Conservation (phyloP, 2,113 vertebrate species). For the Morone chrysops region DNA sequence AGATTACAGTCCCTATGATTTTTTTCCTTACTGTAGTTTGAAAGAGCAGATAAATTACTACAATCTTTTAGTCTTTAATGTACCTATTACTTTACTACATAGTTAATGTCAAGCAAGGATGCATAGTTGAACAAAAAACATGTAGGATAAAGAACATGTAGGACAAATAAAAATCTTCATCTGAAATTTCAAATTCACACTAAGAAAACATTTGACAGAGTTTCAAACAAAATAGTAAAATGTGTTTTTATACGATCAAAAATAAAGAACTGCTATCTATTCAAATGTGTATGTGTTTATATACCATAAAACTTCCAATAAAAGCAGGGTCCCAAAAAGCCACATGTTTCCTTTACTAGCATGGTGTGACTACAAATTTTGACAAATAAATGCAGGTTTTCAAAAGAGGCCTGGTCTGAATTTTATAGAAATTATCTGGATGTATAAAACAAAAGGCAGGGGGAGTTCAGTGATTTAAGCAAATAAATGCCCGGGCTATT, state of each 20-base stretch:
- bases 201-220: background rate
- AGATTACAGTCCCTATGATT: background rate
- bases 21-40: background rate
- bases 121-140: background rate
- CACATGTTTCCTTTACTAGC: no score
- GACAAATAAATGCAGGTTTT: no score
- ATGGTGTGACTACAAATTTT: no score
- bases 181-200: background rate
- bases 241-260: background rate
- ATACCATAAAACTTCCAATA: no score
- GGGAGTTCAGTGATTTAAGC: no score
- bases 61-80: background rate
- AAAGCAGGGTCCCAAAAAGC: no score
- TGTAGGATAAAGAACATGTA: background rate
- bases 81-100: background rate
- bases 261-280: background rate
- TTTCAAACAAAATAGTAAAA: background rate
- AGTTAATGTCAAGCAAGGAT: background rate
- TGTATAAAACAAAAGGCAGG: no score
- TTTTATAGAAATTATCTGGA: no score
- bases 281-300: no score
- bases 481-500: no score
- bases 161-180: background rate
- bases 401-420: no score
- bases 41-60: background rate